Percentiles rank a stretch among this genome's conserved stretches.
Evolutionary conservation across 1,140 invertebrate genomes (phyloP).

Genomic region (Drosophila cardini): DNA sequence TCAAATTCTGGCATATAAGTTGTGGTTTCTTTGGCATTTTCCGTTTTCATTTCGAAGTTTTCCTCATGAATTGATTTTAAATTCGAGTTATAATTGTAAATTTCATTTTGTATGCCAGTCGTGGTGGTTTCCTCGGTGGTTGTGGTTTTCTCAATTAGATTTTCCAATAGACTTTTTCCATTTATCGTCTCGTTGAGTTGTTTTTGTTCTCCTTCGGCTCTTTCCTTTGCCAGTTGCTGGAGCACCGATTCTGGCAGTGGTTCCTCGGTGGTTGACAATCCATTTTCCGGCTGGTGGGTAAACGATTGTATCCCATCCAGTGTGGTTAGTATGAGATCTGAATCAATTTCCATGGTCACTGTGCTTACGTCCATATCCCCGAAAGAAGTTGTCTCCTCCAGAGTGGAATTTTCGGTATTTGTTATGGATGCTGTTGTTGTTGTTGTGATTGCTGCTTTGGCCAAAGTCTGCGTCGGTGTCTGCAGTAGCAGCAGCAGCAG

Average conservation of each 20-base stretch:
- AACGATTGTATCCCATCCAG: slow-evolving; percentile 34
- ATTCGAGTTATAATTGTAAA: slow-evolving; percentile 1
- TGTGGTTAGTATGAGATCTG: slow-evolving; percentile 55
- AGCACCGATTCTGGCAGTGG: slow-evolving; percentile 60
- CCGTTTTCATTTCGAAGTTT: not conserved
- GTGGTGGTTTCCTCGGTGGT: not conserved
- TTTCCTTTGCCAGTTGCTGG: slow-evolving; percentile 41
- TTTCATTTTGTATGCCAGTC: not conserved
- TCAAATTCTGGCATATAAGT: slow-evolving; percentile 10
- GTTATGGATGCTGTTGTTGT: not conserved
- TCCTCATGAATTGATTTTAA: not conserved
- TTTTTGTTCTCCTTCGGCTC: not conserved
- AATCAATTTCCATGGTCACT: slow-evolving; percentile 48
- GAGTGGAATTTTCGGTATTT: too few relatives aligned
- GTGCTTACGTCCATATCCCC: slow-evolving; percentile 8
- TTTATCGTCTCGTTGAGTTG: not conserved
- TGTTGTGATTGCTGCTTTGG: not conserved
- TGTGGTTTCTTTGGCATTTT: not conserved
- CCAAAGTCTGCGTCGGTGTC: not conserved
- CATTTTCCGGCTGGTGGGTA: slow-evolving; percentile 23
- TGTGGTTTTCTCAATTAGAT: not conserved
- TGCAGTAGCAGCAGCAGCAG: slow-evolving; percentile 7
- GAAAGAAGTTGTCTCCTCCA: slow-evolving; percentile 31
- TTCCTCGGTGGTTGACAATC: slow-evolving; percentile 42
- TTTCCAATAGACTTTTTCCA: not conserved